Evolutionary conservation across 2,113 vertebrate species (phyloP), one percentile per base, ranked within the genome.

Genomic region (Vidua macroura): DNA sequence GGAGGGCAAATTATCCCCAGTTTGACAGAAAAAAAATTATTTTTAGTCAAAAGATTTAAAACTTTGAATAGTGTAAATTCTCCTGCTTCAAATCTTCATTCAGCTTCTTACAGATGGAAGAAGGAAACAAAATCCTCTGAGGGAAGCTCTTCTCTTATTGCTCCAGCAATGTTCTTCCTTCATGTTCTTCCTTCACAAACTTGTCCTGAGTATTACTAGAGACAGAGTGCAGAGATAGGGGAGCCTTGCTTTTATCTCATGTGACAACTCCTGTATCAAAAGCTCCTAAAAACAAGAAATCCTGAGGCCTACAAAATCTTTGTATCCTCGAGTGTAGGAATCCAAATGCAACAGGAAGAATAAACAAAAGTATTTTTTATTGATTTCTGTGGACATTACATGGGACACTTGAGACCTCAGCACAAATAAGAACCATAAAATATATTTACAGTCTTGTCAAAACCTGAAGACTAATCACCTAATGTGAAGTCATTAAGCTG

Each of bases 401-500:
- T 9, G 8, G 28, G 64, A 75, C 68, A 16, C 41, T 27, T 49
- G 64, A 86, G 76, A 77, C 9, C 25, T 30, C n/a, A 33, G 68
- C 56, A 69, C 68, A 93, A 67, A 76, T 49, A 51, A 93, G 64
- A 74, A 56, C 51, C 70, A 48, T 49, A 88, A 80, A 84, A 91
- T 55, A 58, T 33, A 77, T 78, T 91, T 89, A 88, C 43, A 84
- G 49, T 18, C 52, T 68, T 62, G 60, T 69, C 91, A 96, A 88
- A 86, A 83, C 24, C 35, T 35, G 19, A 73, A 86, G 92, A 89
- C 22, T 49, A 69, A 91, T 73, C 64, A 60, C 49, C 13, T 41
- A 66, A 91, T 31, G 37, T 1, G 4, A 90, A 92, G 51, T 46
- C 21, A 2, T 79, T 92, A 72, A 93, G 67, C 18, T 76, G 31